Evolutionary conservation across 2,113 vertebrate genomes (phyloP).

Genomic region (Gasterosteus nipponicus): DNA sequence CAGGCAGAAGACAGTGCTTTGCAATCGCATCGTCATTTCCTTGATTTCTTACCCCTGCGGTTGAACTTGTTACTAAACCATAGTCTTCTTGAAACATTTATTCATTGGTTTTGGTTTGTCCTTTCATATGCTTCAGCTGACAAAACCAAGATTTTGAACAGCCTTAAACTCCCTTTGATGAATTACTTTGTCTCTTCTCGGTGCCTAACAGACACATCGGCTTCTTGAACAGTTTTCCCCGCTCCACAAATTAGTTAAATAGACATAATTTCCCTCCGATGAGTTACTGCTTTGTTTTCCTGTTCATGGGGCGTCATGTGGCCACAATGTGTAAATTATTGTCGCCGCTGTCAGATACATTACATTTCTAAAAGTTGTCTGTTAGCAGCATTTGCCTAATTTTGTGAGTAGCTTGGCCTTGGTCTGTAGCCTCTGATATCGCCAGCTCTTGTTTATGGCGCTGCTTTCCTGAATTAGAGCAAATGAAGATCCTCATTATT

Average conservation of each 20-base stretch:
- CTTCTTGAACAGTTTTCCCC: slow-evolving; percentile 53
- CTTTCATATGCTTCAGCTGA: slow-evolving; percentile 61
- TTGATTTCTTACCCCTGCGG: slow-evolving; percentile 48
- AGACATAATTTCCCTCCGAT: slow-evolving; percentile 73
- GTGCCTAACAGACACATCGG: slow-evolving; percentile 63
- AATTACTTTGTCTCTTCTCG: slow-evolving; percentile 52
- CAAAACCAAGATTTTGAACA: slow-evolving; percentile 55
- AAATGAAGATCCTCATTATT: slow-evolving; percentile 84
- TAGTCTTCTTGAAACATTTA: slow-evolving; percentile 51
- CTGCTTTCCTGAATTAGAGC: slow-evolving; percentile 74
- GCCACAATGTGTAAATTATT: slow-evolving; percentile 78
- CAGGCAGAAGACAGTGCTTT: slow-evolving; percentile 49
- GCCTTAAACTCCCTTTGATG: slow-evolving; percentile 62
- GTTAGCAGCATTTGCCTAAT: slow-evolving; percentile 76
- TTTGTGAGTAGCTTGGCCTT: slow-evolving; percentile 65
- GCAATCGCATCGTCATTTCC: slow-evolving; percentile 52
- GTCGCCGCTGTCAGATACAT: slow-evolving; percentile 73
- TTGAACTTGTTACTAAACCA: slow-evolving; percentile 68
- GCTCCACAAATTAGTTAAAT: slow-evolving; percentile 69
- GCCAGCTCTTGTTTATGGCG: slow-evolving; percentile 77
- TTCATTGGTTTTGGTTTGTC: slow-evolving; percentile 61
- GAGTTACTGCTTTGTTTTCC: slow-evolving; percentile 78
- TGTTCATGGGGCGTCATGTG: slow-evolving; percentile 76
- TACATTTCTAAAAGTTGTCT: slow-evolving; percentile 73
- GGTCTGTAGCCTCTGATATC: slow-evolving; percentile 69